phyloP scores from a whole-genome alignment of 2,797 vertebrate species.

The Rachycentron canadum region DNA sequence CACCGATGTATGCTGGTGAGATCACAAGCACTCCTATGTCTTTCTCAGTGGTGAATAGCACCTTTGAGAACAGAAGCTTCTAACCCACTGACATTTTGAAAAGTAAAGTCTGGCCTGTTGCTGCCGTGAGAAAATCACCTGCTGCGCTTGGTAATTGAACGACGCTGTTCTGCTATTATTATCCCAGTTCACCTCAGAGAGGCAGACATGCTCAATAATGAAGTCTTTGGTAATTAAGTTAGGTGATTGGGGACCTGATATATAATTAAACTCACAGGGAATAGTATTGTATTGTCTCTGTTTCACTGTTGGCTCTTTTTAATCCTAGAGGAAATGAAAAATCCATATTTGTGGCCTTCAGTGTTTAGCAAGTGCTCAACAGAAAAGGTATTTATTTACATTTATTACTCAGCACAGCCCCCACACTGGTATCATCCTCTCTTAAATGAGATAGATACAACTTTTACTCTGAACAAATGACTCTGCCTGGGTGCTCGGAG shows the following conservation, averaged over 20 bases:
- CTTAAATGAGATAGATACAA: neutral
- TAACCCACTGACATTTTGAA: slow-evolving; percentile 56
- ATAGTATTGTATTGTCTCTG: slow-evolving; percentile 41
- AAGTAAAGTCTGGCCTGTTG: slow-evolving; percentile 53
- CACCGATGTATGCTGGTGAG: slow-evolving; percentile 15
- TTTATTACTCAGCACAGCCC: neutral
- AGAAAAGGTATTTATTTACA: neutral
- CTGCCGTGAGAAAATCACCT: slow-evolving; percentile 62
- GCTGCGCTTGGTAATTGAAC: slow-evolving; percentile 70
- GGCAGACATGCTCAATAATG: slow-evolving; percentile 68
- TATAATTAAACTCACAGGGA: slow-evolving; percentile 72
- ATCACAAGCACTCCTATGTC: slow-evolving; percentile 22
- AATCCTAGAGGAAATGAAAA: slow-evolving; percentile 1
- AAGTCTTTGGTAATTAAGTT: slow-evolving; percentile 75
- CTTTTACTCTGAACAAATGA: slow-evolving; percentile 29
- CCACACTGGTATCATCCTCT: neutral
- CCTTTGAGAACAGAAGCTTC: slow-evolving; percentile 35
- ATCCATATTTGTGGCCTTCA: neutral
- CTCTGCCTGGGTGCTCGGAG: slow-evolving; percentile 1
- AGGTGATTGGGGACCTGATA: slow-evolving; percentile 70
- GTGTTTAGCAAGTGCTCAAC: neutral
- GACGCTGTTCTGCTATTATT: slow-evolving; percentile 66
- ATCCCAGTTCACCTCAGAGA: slow-evolving; percentile 66
- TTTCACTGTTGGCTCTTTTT: slow-evolving; percentile 32
- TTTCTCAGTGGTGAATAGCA: slow-evolving; percentile 28